Conservation (phyloP, 2,888 invertebrate species). For the Rambutsinella grinnellia region DNA sequence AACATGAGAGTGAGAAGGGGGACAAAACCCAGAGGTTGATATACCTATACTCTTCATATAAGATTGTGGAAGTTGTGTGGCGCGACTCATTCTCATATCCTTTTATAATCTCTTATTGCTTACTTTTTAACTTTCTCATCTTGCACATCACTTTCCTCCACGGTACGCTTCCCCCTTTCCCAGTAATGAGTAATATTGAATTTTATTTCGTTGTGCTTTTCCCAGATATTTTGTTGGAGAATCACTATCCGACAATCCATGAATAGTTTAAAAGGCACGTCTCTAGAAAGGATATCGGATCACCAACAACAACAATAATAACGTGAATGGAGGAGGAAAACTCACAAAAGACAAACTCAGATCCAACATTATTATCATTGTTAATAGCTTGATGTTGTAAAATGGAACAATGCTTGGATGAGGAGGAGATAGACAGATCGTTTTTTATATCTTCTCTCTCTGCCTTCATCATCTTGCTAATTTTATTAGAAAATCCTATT, state of each 20-base stretch:
- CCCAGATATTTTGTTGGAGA: conserved; percentile 11
- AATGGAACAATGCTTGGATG: neutral
- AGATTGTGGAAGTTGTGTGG: conserved; percentile 1
- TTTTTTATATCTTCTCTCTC: conserved; percentile 21
- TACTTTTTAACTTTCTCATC: conserved; percentile 45
- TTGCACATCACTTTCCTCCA: conserved; percentile 34
- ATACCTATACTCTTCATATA: no score
- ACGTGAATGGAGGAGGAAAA: neutral
- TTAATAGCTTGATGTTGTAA: conserved; percentile 52
- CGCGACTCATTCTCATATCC: conserved; percentile 35
- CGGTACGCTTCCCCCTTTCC: neutral
- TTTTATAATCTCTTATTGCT: conserved; percentile 48
- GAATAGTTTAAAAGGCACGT: neutral
- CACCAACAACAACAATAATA: neutral
- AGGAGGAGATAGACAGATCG: neutral
- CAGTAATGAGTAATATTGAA: conserved; percentile 55
- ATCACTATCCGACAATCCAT: neutral
- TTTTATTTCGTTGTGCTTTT: conserved; percentile 50
- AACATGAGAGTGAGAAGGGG: neutral
- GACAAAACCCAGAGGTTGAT: neutral
- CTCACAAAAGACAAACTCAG: conserved; percentile 37
- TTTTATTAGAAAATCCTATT: conserved; percentile 54
- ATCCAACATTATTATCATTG: conserved; percentile 44
- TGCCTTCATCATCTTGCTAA: conserved; percentile 52
- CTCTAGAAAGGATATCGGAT: conserved; percentile 6